Evolutionary conservation across 1,140 invertebrate genomes (phyloP), one percentile per base, ranked within the genome.

Genomic region (Diploscapter pachys): DNA sequence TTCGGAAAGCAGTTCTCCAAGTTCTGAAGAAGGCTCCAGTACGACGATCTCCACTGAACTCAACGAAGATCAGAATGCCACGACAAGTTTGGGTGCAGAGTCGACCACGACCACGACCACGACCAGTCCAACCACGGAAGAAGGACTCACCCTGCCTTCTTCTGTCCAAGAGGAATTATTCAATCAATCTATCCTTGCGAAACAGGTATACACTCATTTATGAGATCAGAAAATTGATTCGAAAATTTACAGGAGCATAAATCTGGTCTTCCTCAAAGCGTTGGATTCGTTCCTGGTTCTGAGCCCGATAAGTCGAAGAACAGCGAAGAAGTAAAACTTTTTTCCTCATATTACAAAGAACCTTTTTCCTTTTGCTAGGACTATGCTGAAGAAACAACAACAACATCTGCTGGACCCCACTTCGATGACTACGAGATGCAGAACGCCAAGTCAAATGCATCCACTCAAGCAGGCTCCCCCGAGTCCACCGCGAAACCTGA

Each of bases 221-320:
- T 31, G 31, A 31, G 31, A 31, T 31, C 31, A 31, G 1, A 31
- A 31, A 31, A 31, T 1, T 31, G 31, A 31, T 31, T 31, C 31
- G 31, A 31, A 31, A 31, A 31, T 31, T 31, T 31, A 31, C 50
- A 61, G 13, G 56, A 65, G 54, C 64, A 69, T 8, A 69, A 64
- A 52, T 59, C 53, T 61, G 55, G 70, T 59, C 73, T 74, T 49
- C 73, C 73, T 11, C 61, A 64, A 4, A 74, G 64, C 8, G 73
- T 74, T 50, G 73, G 73, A 67, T 74, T 74, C n/a, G 73, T 74
- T 9, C 73, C 73, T 49, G 64, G 63, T 13, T 74, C 73, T 9
- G 73, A 74, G 6, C 73, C 73, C 52, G 55, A 56, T 5, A 56
- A 65, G 50, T 0, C 31, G 31, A 31, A 31, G 31, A 31, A 31